Conservation (phyloP, 2,888 invertebrate genomes). For the Netelia melanura region DNA sequence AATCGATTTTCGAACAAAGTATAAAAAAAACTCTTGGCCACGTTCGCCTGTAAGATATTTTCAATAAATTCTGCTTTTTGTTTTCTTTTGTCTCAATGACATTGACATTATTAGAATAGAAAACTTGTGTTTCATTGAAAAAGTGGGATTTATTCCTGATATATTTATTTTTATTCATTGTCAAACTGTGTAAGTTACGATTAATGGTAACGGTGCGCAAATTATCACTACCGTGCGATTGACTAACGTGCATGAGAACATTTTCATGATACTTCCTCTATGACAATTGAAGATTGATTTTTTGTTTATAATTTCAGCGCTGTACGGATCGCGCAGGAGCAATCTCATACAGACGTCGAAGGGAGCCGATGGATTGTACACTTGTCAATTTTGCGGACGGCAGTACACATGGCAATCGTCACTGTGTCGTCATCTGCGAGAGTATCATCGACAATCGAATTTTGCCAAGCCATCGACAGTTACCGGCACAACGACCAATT, state of each 20-base stretch:
- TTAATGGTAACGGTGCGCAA: conserved; percentile 26
- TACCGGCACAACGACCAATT: conserved; percentile 43
- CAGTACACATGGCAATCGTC: conserved; percentile 73
- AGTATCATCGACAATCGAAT: conserved; percentile 63
- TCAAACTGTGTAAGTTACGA: neutral
- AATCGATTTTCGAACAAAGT: conserved; percentile 9
- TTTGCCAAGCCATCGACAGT: conserved; percentile 45
- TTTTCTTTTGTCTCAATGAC: conserved; percentile 10
- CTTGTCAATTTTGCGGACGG: conserved; percentile 73
- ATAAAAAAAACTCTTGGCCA: neutral
- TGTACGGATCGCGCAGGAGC: conserved; percentile 47
- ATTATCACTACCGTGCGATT: conserved; percentile 11
- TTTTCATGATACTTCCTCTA: neutral
- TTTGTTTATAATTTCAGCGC: conserved; percentile 57
- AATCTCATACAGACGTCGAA: conserved; percentile 61
- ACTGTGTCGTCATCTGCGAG: conserved; percentile 69
- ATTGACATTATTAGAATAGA: neutral
- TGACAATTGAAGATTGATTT: conserved; percentile 49
- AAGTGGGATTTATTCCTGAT: too few relatives aligned
- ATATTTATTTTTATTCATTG: conserved; percentile 4
- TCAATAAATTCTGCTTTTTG: conserved; percentile 23
- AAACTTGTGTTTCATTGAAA: too few relatives aligned
- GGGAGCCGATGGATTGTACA: conserved; percentile 65
- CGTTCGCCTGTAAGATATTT: conserved; percentile 4
- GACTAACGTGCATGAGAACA: conserved; percentile 60